Conservation (phyloP, 2,888 invertebrate species). For the Oscheius sp. region DNA sequence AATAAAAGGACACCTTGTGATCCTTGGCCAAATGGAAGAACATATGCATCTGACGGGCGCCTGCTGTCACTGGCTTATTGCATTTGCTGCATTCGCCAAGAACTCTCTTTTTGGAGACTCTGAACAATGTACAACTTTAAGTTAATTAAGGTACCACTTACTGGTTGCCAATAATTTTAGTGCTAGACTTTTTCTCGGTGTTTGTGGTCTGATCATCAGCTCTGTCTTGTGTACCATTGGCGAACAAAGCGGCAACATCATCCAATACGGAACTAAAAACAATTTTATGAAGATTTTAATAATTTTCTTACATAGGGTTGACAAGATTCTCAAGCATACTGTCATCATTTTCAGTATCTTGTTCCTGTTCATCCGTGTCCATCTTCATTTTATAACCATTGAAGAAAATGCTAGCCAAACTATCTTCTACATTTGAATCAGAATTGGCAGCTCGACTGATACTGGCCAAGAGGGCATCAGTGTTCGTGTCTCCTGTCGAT, state of each 20-base stretch:
- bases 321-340: constrained; percentile 40
- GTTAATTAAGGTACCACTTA: constrained; percentile 6
- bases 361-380: constrained; percentile 29
- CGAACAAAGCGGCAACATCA: constrained; percentile 61
- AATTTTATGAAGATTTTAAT: not conserved
- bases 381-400: constrained; percentile 44
- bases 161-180: constrained; percentile 39
- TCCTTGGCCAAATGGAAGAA: constrained; percentile 72
- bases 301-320: constrained; percentile 50
- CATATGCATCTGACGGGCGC: constrained; percentile 73
- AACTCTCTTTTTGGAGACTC: constrained; percentile 68
- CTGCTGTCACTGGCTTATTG: constrained; percentile 72
- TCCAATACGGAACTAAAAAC: constrained; percentile 54
- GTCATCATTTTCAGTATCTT: constrained; percentile 40
- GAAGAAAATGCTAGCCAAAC: constrained; percentile 30
- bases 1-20: constrained; percentile 48
- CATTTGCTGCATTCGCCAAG: constrained; percentile 70
- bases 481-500: constrained; percentile 35
- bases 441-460: constrained; percentile 43
- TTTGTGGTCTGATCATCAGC: constrained; percentile 35
- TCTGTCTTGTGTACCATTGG: constrained; percentile 39
- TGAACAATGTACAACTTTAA: constrained; percentile 25
- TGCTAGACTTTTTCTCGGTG: constrained; percentile 23
- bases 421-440: constrained; percentile 27
- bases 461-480: constrained; percentile 52